phyloP scores from a whole-genome alignment of 2,888 invertebrate genomes.

The Epinotia demarniana region DNA sequence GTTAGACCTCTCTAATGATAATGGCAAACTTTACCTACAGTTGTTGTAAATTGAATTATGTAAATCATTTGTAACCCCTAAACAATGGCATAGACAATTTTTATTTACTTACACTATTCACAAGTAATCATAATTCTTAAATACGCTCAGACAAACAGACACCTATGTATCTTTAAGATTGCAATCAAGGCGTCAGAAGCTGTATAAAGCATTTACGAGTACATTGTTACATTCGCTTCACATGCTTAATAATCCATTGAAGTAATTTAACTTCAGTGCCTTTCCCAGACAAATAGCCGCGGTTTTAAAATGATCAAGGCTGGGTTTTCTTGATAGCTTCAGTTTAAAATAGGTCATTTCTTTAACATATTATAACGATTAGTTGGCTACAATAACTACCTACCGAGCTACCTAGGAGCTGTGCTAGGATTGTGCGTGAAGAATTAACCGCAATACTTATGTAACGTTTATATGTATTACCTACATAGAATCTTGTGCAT shows the following conservation, averaged over 20 bases:
- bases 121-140: neutral
- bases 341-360: neutral
- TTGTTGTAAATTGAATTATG: no score
- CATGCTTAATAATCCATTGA: constrained; percentile 21
- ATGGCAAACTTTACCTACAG: no score
- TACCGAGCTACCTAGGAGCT: constrained; percentile 11
- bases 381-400: neutral
- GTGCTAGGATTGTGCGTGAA: constrained; percentile 30
- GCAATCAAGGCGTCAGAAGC: constrained; percentile 12
- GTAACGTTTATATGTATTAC: neutral
- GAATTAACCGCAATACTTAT: constrained; percentile 14
- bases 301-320: constrained; percentile 24
- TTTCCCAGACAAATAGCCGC: constrained; percentile 31
- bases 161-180: constrained; percentile 1
- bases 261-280: constrained; percentile 17
- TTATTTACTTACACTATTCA: no score
- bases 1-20: no score
- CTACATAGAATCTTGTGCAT: neutral
- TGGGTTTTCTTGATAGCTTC: constrained; percentile 9
- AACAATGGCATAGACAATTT: no score
- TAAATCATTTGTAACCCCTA: no score
- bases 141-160: neutral
- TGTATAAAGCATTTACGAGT: constrained; percentile 12
- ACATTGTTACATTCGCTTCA: constrained; percentile 4
- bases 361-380: neutral